A percentile compares a stretch with the other conserved stretches of the same genome.
These are phyloP conservation scores for Enteromius argenteus DNA, from an alignment of 2,797 vertebrate genomes.

Conservation along the genomic window DNA sequence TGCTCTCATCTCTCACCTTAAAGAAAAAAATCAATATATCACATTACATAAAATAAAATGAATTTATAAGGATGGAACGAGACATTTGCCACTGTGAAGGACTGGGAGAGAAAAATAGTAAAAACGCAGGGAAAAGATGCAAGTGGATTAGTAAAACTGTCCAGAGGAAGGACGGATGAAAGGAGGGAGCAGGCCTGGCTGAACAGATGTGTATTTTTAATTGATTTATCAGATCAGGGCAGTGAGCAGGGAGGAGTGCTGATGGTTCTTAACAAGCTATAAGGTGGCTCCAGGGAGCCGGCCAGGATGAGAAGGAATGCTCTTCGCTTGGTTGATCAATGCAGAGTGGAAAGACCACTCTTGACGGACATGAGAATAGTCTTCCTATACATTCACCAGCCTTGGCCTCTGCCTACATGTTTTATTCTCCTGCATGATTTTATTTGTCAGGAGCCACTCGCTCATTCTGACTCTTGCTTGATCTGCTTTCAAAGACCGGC, in stretches of 20 bases:
- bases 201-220: conserved; percentile 76
- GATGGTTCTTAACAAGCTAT: conserved; percentile 77
- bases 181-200: conserved; percentile 59
- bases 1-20: conserved; percentile 23
- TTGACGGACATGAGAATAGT: conserved; percentile 67
- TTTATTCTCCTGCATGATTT: conserved; percentile 64
- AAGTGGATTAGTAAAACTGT: conserved; percentile 19
- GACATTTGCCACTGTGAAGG: background rate
- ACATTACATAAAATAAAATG: conserved; percentile 32
- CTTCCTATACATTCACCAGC: conserved; percentile 68
- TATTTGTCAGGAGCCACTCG: conserved; percentile 52
- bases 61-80: conserved; percentile 12
- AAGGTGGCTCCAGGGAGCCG: conserved; percentile 75
- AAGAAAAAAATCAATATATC: conserved; percentile 25
- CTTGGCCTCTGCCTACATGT: conserved; percentile 57
- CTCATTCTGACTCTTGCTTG: conserved; percentile 25
- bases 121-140: background rate
- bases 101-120: background rate
- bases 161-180: background rate
- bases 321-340: conserved; percentile 71
- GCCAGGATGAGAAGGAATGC: conserved; percentile 64
- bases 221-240: conserved; percentile 74
- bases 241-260: conserved; percentile 69
- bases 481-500: background rate
- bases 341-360: conserved; percentile 69